Conservation (phyloP, 2,888 invertebrate genomes). For the Sthenelais limicola region DNA sequence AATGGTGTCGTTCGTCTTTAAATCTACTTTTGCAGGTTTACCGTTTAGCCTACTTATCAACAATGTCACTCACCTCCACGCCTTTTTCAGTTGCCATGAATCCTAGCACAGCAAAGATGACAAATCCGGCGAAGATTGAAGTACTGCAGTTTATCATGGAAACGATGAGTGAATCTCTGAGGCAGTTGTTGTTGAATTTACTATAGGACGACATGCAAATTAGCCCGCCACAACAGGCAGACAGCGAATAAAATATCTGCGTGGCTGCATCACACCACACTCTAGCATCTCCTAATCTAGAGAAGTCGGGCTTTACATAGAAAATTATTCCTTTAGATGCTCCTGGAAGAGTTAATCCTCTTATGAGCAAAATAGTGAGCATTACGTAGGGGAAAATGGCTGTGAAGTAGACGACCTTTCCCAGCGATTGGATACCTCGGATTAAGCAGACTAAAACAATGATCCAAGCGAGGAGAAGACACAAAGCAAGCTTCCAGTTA, state of each 20-base stretch:
- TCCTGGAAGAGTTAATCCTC: slow-evolving; percentile 86
- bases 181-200: slow-evolving; percentile 57
- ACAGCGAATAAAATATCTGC: slow-evolving; percentile 55
- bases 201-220: slow-evolving; percentile 60
- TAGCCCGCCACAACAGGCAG: slow-evolving; percentile 59
- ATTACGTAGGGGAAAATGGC: slow-evolving; percentile 74
- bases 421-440: slow-evolving; percentile 71
- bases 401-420: slow-evolving; percentile 74
- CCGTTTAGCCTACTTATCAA: too few relatives aligned
- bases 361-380: slow-evolving; percentile 79
- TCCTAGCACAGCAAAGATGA: slow-evolving; percentile 75
- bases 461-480: slow-evolving; percentile 68
- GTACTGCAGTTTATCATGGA: slow-evolving; percentile 71
- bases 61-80: slow-evolving; percentile 68
- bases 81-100: slow-evolving; percentile 75
- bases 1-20: too few relatives aligned
- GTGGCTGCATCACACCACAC: slow-evolving; percentile 56
- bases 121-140: slow-evolving; percentile 72
- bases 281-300: slow-evolving; percentile 81
- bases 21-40: too few relatives aligned
- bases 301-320: slow-evolving; percentile 86
- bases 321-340: slow-evolving; percentile 84
- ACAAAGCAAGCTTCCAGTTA: slow-evolving; percentile 65
- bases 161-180: slow-evolving; percentile 70
- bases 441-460: slow-evolving; percentile 67